Conservation (phyloP, 2,113 vertebrate species). For the Stigmatopora nigra region DNA sequence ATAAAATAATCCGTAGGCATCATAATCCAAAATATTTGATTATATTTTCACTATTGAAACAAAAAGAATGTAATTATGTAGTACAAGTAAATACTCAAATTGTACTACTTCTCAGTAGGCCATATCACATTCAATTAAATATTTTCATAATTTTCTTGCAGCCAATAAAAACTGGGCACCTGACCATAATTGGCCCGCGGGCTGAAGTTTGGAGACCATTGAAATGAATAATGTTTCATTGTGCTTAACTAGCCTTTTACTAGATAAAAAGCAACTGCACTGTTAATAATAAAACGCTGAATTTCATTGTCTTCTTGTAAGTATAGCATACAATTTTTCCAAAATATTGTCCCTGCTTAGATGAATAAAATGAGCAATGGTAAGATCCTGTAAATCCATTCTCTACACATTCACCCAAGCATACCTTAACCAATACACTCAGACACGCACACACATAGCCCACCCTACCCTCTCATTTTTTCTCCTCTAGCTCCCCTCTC, state of each 20-base stretch:
- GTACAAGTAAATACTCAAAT: too few relatives aligned
- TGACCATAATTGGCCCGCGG: too few relatives aligned
- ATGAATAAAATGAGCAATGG: background rate
- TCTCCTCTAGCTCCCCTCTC: slow-evolving; percentile 43
- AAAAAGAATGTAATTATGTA: too few relatives aligned
- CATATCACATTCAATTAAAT: too few relatives aligned
- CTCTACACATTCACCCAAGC: background rate
- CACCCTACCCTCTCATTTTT: background rate
- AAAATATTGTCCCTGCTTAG: background rate
- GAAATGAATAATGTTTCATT: background rate
- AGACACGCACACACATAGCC: slow-evolving; percentile 5
- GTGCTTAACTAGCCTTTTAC: background rate
- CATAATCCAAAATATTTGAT: too few relatives aligned
- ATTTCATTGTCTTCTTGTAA: background rate
- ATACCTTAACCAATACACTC: background rate
- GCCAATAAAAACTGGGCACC: too few relatives aligned
- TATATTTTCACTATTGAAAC: too few relatives aligned
- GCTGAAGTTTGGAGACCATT: too few relatives aligned
- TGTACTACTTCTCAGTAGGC: too few relatives aligned
- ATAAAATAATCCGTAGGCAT: too few relatives aligned
- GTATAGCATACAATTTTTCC: background rate
- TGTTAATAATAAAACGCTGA: background rate
- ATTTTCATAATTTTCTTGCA: too few relatives aligned
- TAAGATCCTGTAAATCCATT: slow-evolving; percentile 1
- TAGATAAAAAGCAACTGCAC: background rate